Evolutionary conservation across 1,140 invertebrate species (phyloP).

Genomic region (Tenebrio molitor): DNA sequence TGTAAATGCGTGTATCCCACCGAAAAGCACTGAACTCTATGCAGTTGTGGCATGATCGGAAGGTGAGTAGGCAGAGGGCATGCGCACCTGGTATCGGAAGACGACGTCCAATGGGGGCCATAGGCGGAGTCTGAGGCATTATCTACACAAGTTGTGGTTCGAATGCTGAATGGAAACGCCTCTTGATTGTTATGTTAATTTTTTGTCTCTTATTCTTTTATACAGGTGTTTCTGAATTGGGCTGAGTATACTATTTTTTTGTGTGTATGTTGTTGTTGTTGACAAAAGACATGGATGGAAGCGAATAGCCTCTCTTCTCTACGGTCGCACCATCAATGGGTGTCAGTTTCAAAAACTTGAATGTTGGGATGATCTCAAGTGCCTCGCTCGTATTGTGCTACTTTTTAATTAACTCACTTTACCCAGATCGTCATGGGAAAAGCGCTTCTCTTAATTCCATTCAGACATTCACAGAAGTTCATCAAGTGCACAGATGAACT

Average conservation of each 20-base stretch:
- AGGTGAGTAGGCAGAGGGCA: slow-evolving; percentile 56
- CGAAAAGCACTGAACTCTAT: slow-evolving; percentile 61
- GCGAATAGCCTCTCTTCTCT: slow-evolving; percentile 49
- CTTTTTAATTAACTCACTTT: slow-evolving; percentile 49
- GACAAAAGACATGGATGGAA: slow-evolving; percentile 49
- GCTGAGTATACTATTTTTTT: slow-evolving; percentile 51
- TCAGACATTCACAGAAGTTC: slow-evolving; percentile 13
- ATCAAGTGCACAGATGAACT: slow-evolving; percentile 41
- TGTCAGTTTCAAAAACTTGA: slow-evolving; percentile 52
- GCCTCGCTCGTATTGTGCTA: slow-evolving; percentile 35
- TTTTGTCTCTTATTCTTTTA: slow-evolving; percentile 66
- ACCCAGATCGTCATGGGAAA: slow-evolving; percentile 41
- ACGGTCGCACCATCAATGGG: slow-evolving; percentile 48
- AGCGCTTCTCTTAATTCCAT: slow-evolving; percentile 9
- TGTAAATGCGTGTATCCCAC: slow-evolving; percentile 60
- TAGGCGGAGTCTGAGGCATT: slow-evolving; percentile 61
- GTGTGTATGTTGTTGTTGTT: slow-evolving; percentile 41
- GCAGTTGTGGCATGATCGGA: slow-evolving; percentile 54
- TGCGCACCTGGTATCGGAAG: slow-evolving; percentile 53
- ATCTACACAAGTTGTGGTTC: slow-evolving; percentile 63
- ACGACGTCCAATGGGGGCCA: slow-evolving; percentile 57
- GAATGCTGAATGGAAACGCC: slow-evolving; percentile 62
- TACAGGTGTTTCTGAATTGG: slow-evolving; percentile 67
- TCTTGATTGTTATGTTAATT: slow-evolving; percentile 65
- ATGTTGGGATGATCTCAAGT: slow-evolving; percentile 38